Base-by-base conservation (phyloP, 2,113 vertebrate species). In the Aix galericulata region DNA sequence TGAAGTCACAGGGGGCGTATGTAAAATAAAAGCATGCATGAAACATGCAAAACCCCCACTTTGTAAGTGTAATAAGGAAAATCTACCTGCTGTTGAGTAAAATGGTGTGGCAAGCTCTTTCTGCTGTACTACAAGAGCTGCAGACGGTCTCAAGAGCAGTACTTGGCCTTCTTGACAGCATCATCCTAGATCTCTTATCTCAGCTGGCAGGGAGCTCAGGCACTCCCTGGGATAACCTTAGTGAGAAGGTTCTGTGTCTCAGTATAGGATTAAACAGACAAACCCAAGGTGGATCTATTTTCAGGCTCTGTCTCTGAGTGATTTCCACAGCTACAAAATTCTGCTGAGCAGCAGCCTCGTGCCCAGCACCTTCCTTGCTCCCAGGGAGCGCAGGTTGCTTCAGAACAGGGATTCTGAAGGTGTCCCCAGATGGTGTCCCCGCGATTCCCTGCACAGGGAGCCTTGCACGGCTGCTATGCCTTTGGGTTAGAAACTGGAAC, bases 1-100 rank as follows among this genome's bases (percentile, higher is more conserved):
- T 3, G 17, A 22, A 40, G 8, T 48, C 7, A 0, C n/a, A n/a
- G 18, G 29, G 12, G 20, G 3, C 14, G 11, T 11, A 13, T 9
- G 11, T 53, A 22, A 60, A 52, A 48, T 9, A 50, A 34, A 46
- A 71, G 26, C 11, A 17, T 3, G 36, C 32, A 11, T 20, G 32
- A 26, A 32, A 23, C 9, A n/a, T 6, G 52, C 11, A 12, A 12
- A 36, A 42, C 9, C 11, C 31, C 9, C 2, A 2, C 14, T 23
- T 9, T 18, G 14, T 9, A 15, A 11, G 38, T 5, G 48, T 9
- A 5, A 8, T 23, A 23, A 21, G 38, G 36, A 36, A 29, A 34
- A 44, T 16, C 3, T 42, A 10, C 25, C 72, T 69, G 29, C 40
- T 22, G 12, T n/a, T 48, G 72, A 83, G 40, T 22, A 17, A 12